Evolutionary conservation across 2,797 vertebrate genomes (phyloP), one percentile per base, ranked within the genome.

Genomic region (Anolis apletophallus): DNA sequence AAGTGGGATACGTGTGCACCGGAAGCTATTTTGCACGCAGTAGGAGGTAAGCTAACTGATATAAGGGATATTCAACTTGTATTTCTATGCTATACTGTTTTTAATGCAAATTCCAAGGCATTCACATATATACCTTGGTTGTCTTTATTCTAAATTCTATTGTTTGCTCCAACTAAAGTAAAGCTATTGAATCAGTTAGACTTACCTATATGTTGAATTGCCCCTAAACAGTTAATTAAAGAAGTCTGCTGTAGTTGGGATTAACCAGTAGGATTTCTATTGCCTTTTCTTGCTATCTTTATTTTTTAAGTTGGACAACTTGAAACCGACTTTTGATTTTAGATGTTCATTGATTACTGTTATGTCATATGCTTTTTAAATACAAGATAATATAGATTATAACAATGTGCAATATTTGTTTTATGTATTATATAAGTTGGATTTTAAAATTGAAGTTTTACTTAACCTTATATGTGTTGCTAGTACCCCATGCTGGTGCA

Each of bases 1-100:
- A 99, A 99, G 90, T 99, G 99, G 99, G 99, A 99, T 92, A 99
- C 98, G 0, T 99, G 99, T 84, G 98, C 97, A 79, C 97, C 99
- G 13, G 99, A 99, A 93, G 99, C 98, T 71, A 97, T 99, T 89
- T 96, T 99, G 50, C 97, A 97, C 69, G 97, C 98, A 29, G 98
- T 99, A 17, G 98, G 98, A 97, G 99, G 99, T 99, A 90, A 96
- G 93, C 91, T 72, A 40, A 81, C 86, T 86, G 86, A 50, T 67
- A 3, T 46, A 46, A 46, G 46, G 46, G 5, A 46, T 46, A 46
- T 46, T 46, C 46, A 84, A 23, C 10, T 36, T 14, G 21, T 21
- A 69, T 69, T 81, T 81, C 55, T 0, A 26, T 36, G 36, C 7
- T 40, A 67, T 69, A 54, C 2, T 50, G 5, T 68, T 81, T 81